Conservation (phyloP, 1,140 invertebrate species). For the Vanessa tameamea region DNA sequence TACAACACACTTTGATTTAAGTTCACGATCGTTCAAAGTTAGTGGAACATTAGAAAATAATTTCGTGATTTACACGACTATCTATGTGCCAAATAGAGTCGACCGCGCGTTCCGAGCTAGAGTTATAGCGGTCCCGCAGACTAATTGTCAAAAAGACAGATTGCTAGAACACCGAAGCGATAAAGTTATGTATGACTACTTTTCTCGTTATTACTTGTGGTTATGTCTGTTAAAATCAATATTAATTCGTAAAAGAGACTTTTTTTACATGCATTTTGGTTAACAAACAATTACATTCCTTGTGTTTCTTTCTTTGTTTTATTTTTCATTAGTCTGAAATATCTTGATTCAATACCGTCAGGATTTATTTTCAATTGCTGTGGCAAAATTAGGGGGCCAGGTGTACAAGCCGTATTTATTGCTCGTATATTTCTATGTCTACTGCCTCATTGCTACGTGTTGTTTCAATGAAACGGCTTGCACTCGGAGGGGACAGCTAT, state of each 20-base stretch:
- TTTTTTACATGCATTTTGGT: constrained; percentile 9
- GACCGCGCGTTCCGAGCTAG: constrained; percentile 5
- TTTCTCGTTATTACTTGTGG: not conserved
- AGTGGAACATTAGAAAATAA: constrained; percentile 19
- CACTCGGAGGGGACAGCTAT: not conserved
- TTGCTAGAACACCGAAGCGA: not conserved
- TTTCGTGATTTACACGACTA: constrained; percentile 19
- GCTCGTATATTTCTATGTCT: constrained; percentile 49
- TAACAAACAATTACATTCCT: not conserved
- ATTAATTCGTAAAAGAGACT: not conserved
- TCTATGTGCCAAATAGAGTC: constrained; percentile 24
- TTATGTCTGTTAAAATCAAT: not conserved
- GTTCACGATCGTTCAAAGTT: not conserved
- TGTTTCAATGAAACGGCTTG: constrained; percentile 14
- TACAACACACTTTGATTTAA: constrained; percentile 1
- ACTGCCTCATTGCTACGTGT: constrained; percentile 19
- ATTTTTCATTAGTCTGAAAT: constrained; percentile 15
- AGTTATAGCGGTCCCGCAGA: constrained; percentile 19
- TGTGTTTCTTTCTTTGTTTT: constrained; percentile 12
- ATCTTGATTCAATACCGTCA: constrained; percentile 22
- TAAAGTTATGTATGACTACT: not conserved
- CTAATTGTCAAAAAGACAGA: not conserved
- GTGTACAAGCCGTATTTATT: constrained; percentile 47
- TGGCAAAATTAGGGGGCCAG: constrained; percentile 42
- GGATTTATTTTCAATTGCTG: constrained; percentile 41